phyloP scores from a whole-genome alignment of 2,113 vertebrate species.

The Delphinus delphis region DNA sequence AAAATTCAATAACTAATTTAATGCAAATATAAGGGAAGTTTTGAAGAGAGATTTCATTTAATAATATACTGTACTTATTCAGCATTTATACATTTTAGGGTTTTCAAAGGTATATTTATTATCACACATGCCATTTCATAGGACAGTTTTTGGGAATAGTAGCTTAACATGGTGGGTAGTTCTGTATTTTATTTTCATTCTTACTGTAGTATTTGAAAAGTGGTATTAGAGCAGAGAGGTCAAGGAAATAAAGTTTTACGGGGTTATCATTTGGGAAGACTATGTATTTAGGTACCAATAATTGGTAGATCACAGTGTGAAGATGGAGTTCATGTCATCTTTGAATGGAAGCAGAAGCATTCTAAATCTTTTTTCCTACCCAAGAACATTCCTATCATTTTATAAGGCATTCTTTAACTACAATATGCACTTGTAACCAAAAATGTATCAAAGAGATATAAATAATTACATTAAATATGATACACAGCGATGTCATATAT shows the following conservation, averaged over 20 bases:
- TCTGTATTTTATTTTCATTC: not conserved
- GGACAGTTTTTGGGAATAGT: not conserved
- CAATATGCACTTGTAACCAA: not conserved
- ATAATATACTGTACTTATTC: not conserved
- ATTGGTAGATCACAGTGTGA: not conserved
- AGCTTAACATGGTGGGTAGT: not conserved
- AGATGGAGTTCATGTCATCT: not conserved
- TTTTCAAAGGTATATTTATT: not conserved
- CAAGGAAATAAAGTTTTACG: not conserved
- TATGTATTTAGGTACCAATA: not conserved
- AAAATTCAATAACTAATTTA: constrained; percentile 28
- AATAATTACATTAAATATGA: not conserved
- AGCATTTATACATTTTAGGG: not conserved
- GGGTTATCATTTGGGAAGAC: not conserved
- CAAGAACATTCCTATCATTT: not conserved
- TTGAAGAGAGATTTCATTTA: not conserved
- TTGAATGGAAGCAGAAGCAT: not conserved
- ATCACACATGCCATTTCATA: not conserved
- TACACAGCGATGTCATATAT: not conserved
- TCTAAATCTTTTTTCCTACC: not conserved
- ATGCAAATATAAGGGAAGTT: not conserved
- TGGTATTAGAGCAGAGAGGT: not conserved
- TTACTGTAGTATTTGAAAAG: not conserved
- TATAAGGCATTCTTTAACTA: not conserved
- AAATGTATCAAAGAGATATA: not conserved